Conservation (phyloP, 2,113 vertebrate species). For the Takifugu bimaculatus region DNA sequence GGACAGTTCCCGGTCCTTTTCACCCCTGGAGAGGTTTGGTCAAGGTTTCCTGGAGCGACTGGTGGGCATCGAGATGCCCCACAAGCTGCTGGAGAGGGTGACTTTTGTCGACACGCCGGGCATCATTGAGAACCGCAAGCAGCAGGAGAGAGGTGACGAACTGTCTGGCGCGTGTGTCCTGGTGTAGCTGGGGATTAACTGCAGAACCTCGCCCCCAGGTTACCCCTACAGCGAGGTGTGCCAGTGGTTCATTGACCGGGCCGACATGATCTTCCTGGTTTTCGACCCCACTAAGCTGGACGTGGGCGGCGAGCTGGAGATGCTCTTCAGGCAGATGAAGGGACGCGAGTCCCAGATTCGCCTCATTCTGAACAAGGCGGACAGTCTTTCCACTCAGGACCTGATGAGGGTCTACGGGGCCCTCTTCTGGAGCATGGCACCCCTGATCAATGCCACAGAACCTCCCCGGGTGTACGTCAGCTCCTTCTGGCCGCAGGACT, state of each 20-base stretch:
- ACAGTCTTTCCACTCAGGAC: slow-evolving; percentile 90
- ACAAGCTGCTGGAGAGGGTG: slow-evolving; percentile 92
- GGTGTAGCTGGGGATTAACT: not conserved
- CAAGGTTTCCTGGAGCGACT: slow-evolving; percentile 96
- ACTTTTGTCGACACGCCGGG: slow-evolving; percentile 95
- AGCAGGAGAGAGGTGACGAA: slow-evolving; percentile 91
- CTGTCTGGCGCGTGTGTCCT: not conserved
- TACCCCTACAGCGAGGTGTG: slow-evolving; percentile 98
- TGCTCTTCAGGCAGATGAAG: slow-evolving; percentile 93
- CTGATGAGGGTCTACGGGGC: slow-evolving; percentile 97
- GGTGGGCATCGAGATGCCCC: slow-evolving; percentile 93
- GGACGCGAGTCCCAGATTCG: slow-evolving; percentile 96
- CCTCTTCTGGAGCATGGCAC: slow-evolving; percentile 97
- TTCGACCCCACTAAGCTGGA: slow-evolving; percentile 98
- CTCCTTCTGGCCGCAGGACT: slow-evolving; percentile 96
- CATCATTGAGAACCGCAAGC: slow-evolving; percentile 98
- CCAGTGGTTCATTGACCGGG: slow-evolving; percentile 98
- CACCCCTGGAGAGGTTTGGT: slow-evolving; percentile 93
- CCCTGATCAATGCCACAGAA: slow-evolving; percentile 93
- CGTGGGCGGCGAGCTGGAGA: slow-evolving; percentile 92
- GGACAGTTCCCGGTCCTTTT: slow-evolving; percentile 91
- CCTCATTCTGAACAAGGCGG: slow-evolving; percentile 96
- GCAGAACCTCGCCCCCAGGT: slow-evolving; percentile 65
- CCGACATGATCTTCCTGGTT: slow-evolving; percentile 95
- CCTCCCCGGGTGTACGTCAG: slow-evolving; percentile 95